These are phyloP conservation scores for Anas platyrhynchos DNA, from an alignment of 2,113 vertebrate species.

Conservation along the genomic window DNA sequence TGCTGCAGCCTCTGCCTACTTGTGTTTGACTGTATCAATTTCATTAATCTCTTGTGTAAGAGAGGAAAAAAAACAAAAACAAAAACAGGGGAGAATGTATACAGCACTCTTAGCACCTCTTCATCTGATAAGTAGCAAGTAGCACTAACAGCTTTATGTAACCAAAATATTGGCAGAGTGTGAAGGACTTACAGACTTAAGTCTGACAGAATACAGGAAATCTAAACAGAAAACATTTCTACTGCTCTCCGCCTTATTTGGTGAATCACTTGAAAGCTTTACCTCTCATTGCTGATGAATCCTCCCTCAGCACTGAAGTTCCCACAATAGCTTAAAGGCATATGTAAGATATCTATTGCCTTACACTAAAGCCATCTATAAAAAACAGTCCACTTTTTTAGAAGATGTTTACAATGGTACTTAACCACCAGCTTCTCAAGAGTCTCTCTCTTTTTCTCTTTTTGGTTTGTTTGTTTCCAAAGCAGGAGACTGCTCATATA, in stretches of 20 bases:
- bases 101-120: neutral
- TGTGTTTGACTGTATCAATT: neutral
- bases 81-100: neutral
- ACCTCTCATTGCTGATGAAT: neutral
- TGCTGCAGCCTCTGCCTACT: neutral
- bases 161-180: neutral
- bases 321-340: neutral
- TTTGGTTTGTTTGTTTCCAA: neutral
- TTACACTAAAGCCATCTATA: neutral
- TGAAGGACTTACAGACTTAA: neutral
- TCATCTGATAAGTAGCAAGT: neutral
- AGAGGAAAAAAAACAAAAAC: neutral
- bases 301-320: neutral
- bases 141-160: neutral
- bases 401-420: neutral
- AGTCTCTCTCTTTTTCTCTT: too few species aligned
- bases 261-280: neutral
- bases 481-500: neutral
- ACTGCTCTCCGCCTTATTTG: neutral
- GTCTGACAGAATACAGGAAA: neutral
- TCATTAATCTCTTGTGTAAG: neutral
- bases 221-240: neutral
- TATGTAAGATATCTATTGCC: neutral
- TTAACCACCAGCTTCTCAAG: neutral
- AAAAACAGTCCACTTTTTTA: neutral